These are phyloP conservation scores for Halocynthia roretzi DNA, from an alignment of 23 tunicate genomes.

Conservation along the genomic window DNA sequence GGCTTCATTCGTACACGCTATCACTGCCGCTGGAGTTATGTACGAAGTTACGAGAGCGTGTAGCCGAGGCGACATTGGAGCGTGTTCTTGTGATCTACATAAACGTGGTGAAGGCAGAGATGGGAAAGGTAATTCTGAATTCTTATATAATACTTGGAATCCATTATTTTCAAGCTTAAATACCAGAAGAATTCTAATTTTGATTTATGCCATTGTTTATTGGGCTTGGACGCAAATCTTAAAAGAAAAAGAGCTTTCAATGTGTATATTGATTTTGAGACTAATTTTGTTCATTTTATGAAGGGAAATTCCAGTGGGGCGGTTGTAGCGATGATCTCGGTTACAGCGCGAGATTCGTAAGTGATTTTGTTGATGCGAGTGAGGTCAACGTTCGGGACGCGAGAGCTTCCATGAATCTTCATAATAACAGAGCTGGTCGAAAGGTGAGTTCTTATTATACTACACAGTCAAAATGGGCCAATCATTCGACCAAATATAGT, in stretches of 20 bases:
- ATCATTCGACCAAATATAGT: no score
- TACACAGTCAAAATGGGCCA: no score
- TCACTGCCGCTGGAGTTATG: slow-evolving; percentile 74
- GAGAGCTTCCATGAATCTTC: slow-evolving; percentile 57
- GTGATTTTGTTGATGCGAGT: slow-evolving; percentile 49
- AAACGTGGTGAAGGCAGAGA: slow-evolving; percentile 31
- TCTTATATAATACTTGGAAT: no score
- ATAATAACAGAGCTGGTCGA: slow-evolving; percentile 72
- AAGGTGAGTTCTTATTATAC: slow-evolving; percentile 15
- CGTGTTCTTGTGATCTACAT: slow-evolving; percentile 51
- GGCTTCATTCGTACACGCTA: slow-evolving; percentile 75
- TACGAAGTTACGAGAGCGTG: slow-evolving; percentile 70
- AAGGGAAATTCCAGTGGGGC: slow-evolving; percentile 59
- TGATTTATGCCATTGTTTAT: no score
- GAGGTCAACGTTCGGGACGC: slow-evolving; percentile 62
- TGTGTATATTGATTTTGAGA: no score
- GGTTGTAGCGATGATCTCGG: slow-evolving; percentile 82
- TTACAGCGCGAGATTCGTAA: slow-evolving; percentile 46
- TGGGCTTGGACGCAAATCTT: no score
- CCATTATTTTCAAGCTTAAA: no score
- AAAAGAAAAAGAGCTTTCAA: no score
- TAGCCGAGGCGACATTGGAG: slow-evolving; percentile 35
- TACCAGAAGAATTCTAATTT: no score
- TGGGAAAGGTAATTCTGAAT: slow-evolving; percentile 5
- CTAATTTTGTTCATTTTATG: not conserved